Evolutionary conservation across 2,888 invertebrate genomes (phyloP), one percentile per base, ranked within the genome.

Genomic region (Chymomyza amoena): DNA sequence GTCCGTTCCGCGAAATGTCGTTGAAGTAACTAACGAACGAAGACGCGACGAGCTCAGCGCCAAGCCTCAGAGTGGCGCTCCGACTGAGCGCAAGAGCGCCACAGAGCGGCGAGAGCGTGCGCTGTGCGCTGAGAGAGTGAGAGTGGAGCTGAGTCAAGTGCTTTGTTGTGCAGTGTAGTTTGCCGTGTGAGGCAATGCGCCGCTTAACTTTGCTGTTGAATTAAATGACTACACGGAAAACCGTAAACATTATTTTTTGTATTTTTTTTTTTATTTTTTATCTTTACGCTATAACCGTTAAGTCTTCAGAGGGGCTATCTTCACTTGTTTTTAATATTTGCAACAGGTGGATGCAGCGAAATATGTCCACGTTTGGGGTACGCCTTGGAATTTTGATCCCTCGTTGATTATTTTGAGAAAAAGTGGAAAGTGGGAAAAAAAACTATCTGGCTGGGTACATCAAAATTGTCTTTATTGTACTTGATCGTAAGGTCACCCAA

Each of bases 1-100:
- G 86, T 88, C 87, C 80, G 88, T 76, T 77, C 87, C 87, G 86
- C 83, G 79, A 85, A 86, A 90, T 85, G 80, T 90, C 89, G 89
- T 86, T 86, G 76, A 79, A 89, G 88, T 88, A 82, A 90, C 90
- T 90, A 81, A 89, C 86, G 68, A 75, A 64, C 63, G 20, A 54
- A 54, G 20, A 54, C 54, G 10, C 16, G 15, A 6, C 18, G 18
- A n/a, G 15, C 9, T n/a, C 16, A 54, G 13, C 54, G 73, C 69
- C 20, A 70, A 73, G 69, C 66, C 32, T 61, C 70, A 54, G 68
- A 68, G 68, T 70, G 72, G 68, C 6, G 45, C n/a, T n/a, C 68
- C 69, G 36, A 72, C 70, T 68, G 57, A 7, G 56, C 62, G 56
- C 16, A 56, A 69, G 67, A 69, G 32, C 63, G 54, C 4, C 16